Evolutionary conservation across 1,140 invertebrate genomes (phyloP).

Genomic region (Olivierus martensii): DNA sequence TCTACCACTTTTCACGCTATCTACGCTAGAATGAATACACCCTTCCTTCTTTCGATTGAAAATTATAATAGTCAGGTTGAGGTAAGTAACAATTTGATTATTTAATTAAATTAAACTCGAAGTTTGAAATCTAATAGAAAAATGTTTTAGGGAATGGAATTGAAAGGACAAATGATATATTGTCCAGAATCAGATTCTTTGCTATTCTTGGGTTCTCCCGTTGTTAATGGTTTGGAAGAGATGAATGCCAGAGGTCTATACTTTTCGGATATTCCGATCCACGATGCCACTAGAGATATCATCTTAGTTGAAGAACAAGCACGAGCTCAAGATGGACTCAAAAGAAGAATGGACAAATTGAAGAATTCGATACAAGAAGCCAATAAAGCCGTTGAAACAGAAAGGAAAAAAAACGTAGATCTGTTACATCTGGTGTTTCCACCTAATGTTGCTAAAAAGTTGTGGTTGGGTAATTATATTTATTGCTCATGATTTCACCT

Average conservation of each 20-base stretch:
- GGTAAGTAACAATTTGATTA: too few relatives aligned
- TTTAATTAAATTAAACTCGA: too few relatives aligned
- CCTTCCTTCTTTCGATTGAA: too few relatives aligned
- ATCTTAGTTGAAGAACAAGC: slow-evolving; percentile 90
- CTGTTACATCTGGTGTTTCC: slow-evolving; percentile 89
- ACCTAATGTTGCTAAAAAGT: slow-evolving; percentile 74
- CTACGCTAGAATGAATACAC: too few relatives aligned
- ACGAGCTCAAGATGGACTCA: slow-evolving; percentile 81
- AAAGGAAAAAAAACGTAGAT: slow-evolving; percentile 89
- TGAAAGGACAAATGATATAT: slow-evolving; percentile 95
- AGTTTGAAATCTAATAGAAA: too few relatives aligned
- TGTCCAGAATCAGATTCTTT: slow-evolving; percentile 79
- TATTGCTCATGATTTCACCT: too few relatives aligned
- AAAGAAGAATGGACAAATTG: slow-evolving; percentile 86
- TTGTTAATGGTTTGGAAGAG: slow-evolving; percentile 77
- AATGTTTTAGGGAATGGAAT: slow-evolving; percentile 53
- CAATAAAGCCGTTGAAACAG: slow-evolving; percentile 75
- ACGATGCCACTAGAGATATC: slow-evolving; percentile 83
- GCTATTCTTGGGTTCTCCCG: slow-evolving; percentile 84
- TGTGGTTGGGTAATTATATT: slow-evolving; percentile 62
- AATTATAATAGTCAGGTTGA: too few relatives aligned
- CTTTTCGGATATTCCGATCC: slow-evolving; percentile 90
- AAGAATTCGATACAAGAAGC: slow-evolving; percentile 87
- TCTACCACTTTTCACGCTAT: too few relatives aligned
- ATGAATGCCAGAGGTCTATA: slow-evolving; percentile 84